Evolutionary conservation across 2,888 invertebrate species (phyloP).

Genomic region (Parochlus steinenii): DNA sequence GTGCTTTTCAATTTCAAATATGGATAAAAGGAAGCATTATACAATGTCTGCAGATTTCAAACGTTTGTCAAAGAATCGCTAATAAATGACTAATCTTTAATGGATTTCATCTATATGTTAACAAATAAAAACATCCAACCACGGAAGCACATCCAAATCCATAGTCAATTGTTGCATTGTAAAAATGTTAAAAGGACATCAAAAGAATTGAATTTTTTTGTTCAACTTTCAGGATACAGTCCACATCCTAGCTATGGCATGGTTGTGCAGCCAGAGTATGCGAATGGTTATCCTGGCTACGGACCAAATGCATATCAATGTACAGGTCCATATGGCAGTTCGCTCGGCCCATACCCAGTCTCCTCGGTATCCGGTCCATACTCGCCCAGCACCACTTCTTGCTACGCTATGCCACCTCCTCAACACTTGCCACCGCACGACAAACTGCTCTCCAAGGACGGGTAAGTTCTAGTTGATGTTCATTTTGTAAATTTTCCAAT

Average conservation of each 20-base stretch:
- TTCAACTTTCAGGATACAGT: conserved; percentile 49
- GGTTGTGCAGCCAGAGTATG: conserved; percentile 65
- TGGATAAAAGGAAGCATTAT: neutral
- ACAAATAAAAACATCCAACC: too few species aligned
- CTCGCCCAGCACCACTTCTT: conserved; percentile 47
- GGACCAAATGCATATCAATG: conserved; percentile 43
- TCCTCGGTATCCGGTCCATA: conserved; percentile 54
- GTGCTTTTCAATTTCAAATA: neutral
- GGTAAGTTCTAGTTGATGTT: too few species aligned
- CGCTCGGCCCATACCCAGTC: conserved; percentile 35
- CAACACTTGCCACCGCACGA: conserved; percentile 61
- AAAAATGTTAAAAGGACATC: too few species aligned
- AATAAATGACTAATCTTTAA: too few species aligned
- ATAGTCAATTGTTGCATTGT: too few species aligned
- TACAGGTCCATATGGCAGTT: conserved; percentile 31
- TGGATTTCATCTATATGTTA: too few species aligned
- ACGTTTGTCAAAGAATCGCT: too few species aligned
- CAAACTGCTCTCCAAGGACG: conserved; percentile 36
- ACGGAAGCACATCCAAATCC: too few species aligned
- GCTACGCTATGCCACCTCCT: conserved; percentile 79
- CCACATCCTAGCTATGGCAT: conserved; percentile 75
- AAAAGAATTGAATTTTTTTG: conserved; percentile 2
- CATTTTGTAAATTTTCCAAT: too few species aligned
- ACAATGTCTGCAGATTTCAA: neutral
- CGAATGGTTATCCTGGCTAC: conserved; percentile 55